phyloP scores from a whole-genome alignment of 1,140 invertebrate genomes.

The Cryptotermes secundus region DNA sequence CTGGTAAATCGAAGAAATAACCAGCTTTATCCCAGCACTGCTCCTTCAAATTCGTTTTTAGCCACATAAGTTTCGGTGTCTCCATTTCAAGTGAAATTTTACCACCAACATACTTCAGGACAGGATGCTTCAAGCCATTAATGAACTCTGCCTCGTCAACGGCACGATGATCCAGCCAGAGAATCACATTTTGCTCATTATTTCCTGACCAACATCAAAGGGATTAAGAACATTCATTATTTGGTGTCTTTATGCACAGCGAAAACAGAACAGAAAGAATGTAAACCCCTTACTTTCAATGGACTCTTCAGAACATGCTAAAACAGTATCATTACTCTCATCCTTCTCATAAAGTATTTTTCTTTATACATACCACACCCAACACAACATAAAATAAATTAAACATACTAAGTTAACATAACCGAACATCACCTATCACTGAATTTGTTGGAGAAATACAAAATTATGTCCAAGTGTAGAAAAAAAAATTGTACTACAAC shows the following conservation, averaged over 20 bases:
- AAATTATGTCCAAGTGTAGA: not conserved
- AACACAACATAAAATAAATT: too few relatives aligned
- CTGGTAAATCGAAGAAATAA: slow-evolving; percentile 88
- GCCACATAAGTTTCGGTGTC: slow-evolving; percentile 92
- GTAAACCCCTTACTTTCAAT: too few relatives aligned
- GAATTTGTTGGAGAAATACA: not conserved
- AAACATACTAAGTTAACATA: too few relatives aligned
- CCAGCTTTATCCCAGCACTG: slow-evolving; percentile 67
- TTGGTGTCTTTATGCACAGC: too few relatives aligned
- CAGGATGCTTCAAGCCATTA: slow-evolving; percentile 71
- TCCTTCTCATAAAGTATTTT: too few relatives aligned
- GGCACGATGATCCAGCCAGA: slow-evolving; percentile 98
- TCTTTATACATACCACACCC: too few relatives aligned
- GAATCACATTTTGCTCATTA: slow-evolving; percentile 80
- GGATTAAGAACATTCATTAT: too few relatives aligned
- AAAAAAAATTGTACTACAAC: too few relatives aligned
- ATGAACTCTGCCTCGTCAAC: slow-evolving; percentile 77
- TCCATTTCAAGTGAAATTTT: slow-evolving; percentile 94
- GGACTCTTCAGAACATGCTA: too few relatives aligned
- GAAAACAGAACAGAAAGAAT: too few relatives aligned
- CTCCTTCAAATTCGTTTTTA: slow-evolving; percentile 75
- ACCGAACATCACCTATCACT: too few relatives aligned
- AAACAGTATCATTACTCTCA: too few relatives aligned
- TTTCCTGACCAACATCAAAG: slow-evolving; percentile 48
- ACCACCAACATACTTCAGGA: slow-evolving; percentile 86